phyloP scores from a whole-genome alignment of 1,140 invertebrate species.

The Zaprionus gabonicus region DNA sequence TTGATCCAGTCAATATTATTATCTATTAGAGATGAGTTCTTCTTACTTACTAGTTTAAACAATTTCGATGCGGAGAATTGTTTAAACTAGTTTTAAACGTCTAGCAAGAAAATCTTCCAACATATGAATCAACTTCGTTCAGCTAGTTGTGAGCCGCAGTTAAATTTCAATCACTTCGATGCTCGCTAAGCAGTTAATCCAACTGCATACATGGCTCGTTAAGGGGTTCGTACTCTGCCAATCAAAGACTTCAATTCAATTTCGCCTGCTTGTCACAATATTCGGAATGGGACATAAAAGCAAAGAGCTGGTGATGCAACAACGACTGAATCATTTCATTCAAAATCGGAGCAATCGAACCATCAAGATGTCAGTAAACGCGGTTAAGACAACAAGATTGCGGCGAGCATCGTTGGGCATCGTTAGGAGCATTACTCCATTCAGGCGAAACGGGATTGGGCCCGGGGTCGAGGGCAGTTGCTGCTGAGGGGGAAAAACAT shows the following conservation, averaged over 20 bases:
- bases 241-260: slow-evolving; percentile 77
- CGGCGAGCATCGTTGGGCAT: slow-evolving; percentile 50
- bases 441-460: slow-evolving; percentile 17
- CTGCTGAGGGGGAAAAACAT: slow-evolving; percentile 60
- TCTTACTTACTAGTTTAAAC: too few relatives aligned
- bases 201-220: slow-evolving; percentile 10
- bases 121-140: background rate
- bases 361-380: slow-evolving; percentile 80
- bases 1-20: too few relatives aligned
- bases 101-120: background rate
- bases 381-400: slow-evolving; percentile 79
- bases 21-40: too few relatives aligned
- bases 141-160: background rate
- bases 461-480: slow-evolving; percentile 17
- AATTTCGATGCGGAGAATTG: too few relatives aligned
- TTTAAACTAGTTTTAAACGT: background rate
- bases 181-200: slow-evolving; percentile 10
- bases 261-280: slow-evolving; percentile 61
- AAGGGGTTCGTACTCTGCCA: slow-evolving; percentile 41
- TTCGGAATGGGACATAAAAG: slow-evolving; percentile 67
- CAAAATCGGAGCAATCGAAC: slow-evolving; percentile 78
- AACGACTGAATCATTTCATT: slow-evolving; percentile 60
- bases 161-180: slow-evolving; percentile 26
- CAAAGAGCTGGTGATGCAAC: slow-evolving; percentile 64
- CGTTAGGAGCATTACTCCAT: slow-evolving; percentile 64